A percentile compares a stretch with the other conserved stretches of the same genome.
phyloP scores from a whole-genome alignment of 2,888 invertebrate genomes.

The Ectropis crepuscularia region DNA sequence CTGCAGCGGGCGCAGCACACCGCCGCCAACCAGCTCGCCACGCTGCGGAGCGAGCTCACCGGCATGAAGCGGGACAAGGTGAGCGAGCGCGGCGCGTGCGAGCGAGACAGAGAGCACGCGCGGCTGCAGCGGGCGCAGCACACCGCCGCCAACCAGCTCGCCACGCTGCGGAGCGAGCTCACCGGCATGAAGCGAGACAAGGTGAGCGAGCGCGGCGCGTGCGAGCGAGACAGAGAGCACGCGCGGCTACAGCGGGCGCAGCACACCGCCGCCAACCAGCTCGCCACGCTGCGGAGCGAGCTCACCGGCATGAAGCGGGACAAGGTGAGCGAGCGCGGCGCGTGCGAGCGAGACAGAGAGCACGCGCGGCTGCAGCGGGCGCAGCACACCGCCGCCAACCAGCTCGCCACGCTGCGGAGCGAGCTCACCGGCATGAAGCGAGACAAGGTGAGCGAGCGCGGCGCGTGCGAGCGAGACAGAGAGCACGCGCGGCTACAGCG shows the following conservation, averaged over 20 bases:
- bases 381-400: slow-evolving; percentile 96
- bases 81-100: too few relatives aligned
- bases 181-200: too few relatives aligned
- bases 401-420: slow-evolving; percentile 91
- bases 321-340: too few relatives aligned
- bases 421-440: too few relatives aligned
- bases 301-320: too few relatives aligned
- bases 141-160: slow-evolving; percentile 95
- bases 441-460: too few relatives aligned
- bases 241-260: slow-evolving; percentile 92
- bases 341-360: too few relatives aligned
- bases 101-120: slow-evolving; percentile 50
- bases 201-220: too few relatives aligned
- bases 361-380: slow-evolving; percentile 89
- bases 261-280: slow-evolving; percentile 95
- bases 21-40: slow-evolving; percentile 94
- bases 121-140: slow-evolving; percentile 92
- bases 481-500: slow-evolving; percentile 88
- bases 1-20: slow-evolving; percentile 93
- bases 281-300: slow-evolving; percentile 91
- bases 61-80: slow-evolving; percentile 96
- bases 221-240: too few relatives aligned
- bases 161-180: slow-evolving; percentile 90
- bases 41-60: slow-evolving; percentile 91
- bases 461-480: too few relatives aligned